phyloP scores from a whole-genome alignment of 2,888 invertebrate species.

The Elysia crispata region DNA sequence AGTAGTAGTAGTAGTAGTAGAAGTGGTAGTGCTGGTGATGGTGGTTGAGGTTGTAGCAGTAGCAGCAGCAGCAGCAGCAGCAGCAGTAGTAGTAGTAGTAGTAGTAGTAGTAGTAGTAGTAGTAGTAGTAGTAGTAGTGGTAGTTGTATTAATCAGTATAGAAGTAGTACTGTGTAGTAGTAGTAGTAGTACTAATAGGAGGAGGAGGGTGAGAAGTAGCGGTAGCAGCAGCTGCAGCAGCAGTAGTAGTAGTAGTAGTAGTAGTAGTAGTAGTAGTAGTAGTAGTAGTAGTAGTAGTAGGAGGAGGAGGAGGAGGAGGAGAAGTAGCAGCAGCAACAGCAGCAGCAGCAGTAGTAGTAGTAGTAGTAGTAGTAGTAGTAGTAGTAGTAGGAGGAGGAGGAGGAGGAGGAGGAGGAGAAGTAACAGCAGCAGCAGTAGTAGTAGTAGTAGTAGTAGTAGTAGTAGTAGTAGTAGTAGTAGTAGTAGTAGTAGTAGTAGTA shows the following conservation, averaged over 20 bases:
- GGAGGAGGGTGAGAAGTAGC: background rate
- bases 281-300: conserved; percentile 34
- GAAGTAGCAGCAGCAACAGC: background rate
- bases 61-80: conserved; percentile 24
- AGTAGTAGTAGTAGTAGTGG: background rate
- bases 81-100: conserved; percentile 22
- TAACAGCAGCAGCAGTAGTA: too few relatives aligned
- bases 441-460: conserved; percentile 25
- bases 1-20: conserved; percentile 28
- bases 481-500: conserved; percentile 29
- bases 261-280: conserved; percentile 34
- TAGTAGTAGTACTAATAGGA: too few relatives aligned
- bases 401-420: too few relatives aligned
- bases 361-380: too few relatives aligned
- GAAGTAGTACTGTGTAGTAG: conserved; percentile 15
- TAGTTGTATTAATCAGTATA: too few relatives aligned
- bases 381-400: too few relatives aligned
- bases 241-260: conserved; percentile 33
- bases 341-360: conserved; percentile 21
- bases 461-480: conserved; percentile 34
- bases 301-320: background rate
- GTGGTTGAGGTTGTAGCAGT: conserved; percentile 12
- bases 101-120: conserved; percentile 22
- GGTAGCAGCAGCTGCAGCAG: background rate
- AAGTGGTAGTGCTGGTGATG: background rate